Percentiles rank a stretch among this genome's conserved stretches.
phyloP scores from a whole-genome alignment of 2,797 vertebrate species.

The Ctenochaetus hawaiiensis region DNA sequence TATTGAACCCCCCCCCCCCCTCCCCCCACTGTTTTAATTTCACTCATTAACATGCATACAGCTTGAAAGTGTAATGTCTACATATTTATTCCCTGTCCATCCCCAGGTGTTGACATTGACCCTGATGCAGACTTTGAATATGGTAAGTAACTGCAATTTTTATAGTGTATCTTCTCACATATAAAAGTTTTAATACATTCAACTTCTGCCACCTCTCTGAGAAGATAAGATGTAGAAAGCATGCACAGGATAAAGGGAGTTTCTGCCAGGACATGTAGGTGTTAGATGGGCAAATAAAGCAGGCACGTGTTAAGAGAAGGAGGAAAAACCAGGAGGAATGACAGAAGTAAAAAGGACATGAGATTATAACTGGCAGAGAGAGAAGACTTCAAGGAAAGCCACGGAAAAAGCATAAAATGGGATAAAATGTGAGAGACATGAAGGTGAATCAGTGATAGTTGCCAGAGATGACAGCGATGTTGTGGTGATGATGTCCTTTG shows the following conservation, averaged over 20 bases:
- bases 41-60: background rate
- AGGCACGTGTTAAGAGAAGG: background rate
- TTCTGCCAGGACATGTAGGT: background rate
- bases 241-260: background rate
- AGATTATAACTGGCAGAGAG: background rate
- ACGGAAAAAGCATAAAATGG: background rate
- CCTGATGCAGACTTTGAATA: conserved; percentile 85
- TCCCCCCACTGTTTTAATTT: too few relatives aligned
- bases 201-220: background rate
- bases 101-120: conserved; percentile 63
- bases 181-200: conserved; percentile 17
- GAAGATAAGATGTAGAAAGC: background rate
- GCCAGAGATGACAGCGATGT: background rate
- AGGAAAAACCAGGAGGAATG: background rate
- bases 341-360: background rate
- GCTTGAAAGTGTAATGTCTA: background rate
- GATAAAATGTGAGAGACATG: background rate
- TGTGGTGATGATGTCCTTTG: conserved; percentile 17
- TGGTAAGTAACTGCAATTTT: conserved; percentile 70
- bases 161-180: background rate
- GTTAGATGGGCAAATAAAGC: conserved; percentile 9
- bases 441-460: background rate
- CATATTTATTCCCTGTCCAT: conserved; percentile 31
- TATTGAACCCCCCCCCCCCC: too few relatives aligned
- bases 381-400: background rate